Percentiles rank a stretch among this genome's conserved stretches.
phyloP scores from a whole-genome alignment of 2,797 vertebrate genomes.

The Paedocypris micromegethes region DNA sequence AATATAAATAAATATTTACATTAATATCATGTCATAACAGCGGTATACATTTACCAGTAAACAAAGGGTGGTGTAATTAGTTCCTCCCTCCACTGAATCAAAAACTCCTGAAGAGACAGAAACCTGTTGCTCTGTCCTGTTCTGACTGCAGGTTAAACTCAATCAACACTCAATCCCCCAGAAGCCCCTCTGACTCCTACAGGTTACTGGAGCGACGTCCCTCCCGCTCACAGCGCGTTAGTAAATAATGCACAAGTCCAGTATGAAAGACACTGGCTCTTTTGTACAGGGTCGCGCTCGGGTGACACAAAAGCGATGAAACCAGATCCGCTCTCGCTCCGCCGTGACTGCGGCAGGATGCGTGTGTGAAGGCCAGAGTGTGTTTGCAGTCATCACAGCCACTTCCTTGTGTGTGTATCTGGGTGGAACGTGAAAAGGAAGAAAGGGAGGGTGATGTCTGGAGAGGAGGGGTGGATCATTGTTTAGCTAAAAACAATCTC shows the following conservation, averaged over 20 bases:
- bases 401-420: constrained; percentile 7
- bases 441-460: constrained; percentile 2
- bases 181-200: constrained; percentile 48
- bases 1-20: no score
- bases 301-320: constrained; percentile 51
- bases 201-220: constrained; percentile 51
- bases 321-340: constrained; percentile 53
- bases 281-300: constrained; percentile 37
- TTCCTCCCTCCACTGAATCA: no score
- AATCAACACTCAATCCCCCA: constrained; percentile 51
- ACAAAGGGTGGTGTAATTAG: no score
- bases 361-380: constrained; percentile 14
- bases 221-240: constrained; percentile 41
- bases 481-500: constrained; percentile 35
- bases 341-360: constrained; percentile 49
- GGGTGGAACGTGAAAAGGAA: constrained; percentile 6
- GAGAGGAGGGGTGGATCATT: constrained; percentile 9
- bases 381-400: constrained; percentile 26
- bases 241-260: constrained; percentile 64
- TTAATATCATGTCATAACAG: no score
- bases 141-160: constrained; percentile 10
- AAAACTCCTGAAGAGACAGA: no score
- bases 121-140: no score
- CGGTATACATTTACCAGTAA: no score
- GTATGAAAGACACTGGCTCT: constrained; percentile 56